Evolutionary conservation across 37 sponge, comb jelly and placozoan genomes (phyloP), one percentile per base, ranked within the genome.

Genomic region (Beroe forskalii): DNA sequence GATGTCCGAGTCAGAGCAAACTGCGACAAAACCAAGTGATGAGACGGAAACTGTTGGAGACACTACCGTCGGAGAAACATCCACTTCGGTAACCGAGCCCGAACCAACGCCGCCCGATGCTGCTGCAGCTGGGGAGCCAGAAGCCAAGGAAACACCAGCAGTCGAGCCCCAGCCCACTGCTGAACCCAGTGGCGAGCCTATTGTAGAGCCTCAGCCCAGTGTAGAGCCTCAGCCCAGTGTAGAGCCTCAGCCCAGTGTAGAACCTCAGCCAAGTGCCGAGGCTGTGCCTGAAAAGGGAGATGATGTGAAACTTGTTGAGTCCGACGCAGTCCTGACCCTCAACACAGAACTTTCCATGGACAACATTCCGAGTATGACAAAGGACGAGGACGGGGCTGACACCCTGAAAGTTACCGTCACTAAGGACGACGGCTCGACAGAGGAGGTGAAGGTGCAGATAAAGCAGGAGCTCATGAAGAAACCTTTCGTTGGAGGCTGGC

Each of bases 401-500:
- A 72, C 76, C 6, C 38, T 44, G 90, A 66, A 4, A 8, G 75
- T 67, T 23, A 76, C 0, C 12, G 48, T 67, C 22, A 9, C 25
- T 19, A 90, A 61, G 32, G 83, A 40, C 28, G 89, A 48, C 23
- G 83, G 62, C n/a, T 25, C 62, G 0, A 30, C 89, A 0, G 89
- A 91, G n/a, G 32, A 30, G 40, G 42, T 89, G 30, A 62, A 62
- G 25, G 92, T 94, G 25, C 23, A 67, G 33, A 90, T 94, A 36
- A 62, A 92, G 90, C 62, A 91, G 39, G 76, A 90, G 28, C 75
- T 35, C 61, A 4, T 48, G 4, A 55, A 28, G 25, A 95, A 95
- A 62, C 93, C 95, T 0, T 95, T 93, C 66, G 91, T 95, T 38
- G 95, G 95, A n/a, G 95, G 95, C 17, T 95, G 92, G 90, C 92